These are phyloP conservation scores for Saimiri boliviensis DNA, from an alignment of 2,113 vertebrate genomes.

Conservation along the genomic window DNA sequence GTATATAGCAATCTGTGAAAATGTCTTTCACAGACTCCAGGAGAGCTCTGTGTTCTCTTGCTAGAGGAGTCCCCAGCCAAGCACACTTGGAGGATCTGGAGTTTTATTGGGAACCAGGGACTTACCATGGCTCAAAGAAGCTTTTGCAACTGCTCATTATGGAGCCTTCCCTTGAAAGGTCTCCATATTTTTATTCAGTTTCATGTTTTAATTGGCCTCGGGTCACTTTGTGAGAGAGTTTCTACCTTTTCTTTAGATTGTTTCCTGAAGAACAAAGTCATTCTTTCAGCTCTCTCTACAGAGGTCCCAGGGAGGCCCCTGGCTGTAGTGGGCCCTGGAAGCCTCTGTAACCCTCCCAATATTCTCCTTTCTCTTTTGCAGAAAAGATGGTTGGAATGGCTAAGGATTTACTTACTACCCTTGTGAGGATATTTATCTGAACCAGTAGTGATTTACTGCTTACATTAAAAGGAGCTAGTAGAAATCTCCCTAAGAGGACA, in stretches of 20 bases:
- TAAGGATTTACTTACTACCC: not conserved
- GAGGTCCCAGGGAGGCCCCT: not conserved
- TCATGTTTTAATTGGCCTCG: constrained; percentile 56
- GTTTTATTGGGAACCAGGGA: constrained; percentile 46
- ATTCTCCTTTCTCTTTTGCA: not conserved
- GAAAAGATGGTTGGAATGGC: not conserved
- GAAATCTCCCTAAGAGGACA: not conserved
- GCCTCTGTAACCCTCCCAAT: not conserved
- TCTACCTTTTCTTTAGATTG: constrained; percentile 51
- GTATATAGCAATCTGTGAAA: not conserved
- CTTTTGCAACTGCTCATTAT: constrained; percentile 13
- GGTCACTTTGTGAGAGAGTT: constrained; percentile 28
- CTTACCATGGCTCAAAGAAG: constrained; percentile 41
- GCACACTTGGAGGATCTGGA: constrained; percentile 42
- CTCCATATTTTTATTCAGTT: constrained; percentile 47
- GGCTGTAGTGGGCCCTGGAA: not conserved
- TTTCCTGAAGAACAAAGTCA: constrained; percentile 51
- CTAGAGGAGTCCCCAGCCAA: not conserved
- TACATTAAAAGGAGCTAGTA: not conserved
- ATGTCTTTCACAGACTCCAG: constrained; percentile 14
- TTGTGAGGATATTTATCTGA: not conserved
- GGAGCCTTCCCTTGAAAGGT: constrained; percentile 11
- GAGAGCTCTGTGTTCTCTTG: constrained; percentile 22
- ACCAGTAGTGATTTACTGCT: not conserved
- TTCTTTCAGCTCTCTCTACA: constrained; percentile 17